phyloP scores from a whole-genome alignment of 1,140 invertebrate genomes.

The Epicauta chinensis region DNA sequence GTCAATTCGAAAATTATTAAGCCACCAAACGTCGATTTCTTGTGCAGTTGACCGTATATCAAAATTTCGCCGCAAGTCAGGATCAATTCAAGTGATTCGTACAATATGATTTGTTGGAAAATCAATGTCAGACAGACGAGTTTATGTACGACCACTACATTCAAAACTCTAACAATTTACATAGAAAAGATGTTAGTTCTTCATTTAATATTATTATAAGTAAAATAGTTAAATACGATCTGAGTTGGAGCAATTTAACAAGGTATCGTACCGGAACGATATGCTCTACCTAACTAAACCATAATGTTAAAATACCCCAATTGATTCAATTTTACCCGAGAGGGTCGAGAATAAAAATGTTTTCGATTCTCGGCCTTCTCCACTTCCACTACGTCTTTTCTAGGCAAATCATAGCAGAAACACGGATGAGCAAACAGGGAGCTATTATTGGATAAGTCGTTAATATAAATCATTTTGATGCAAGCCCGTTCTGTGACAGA shows the following conservation, averaged over 20 bases:
- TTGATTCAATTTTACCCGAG: conserved; percentile 34
- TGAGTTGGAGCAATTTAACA: conserved; percentile 19
- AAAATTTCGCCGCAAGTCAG: too few species aligned
- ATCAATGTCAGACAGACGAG: too few species aligned
- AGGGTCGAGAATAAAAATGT: conserved; percentile 31
- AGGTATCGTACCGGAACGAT: conserved; percentile 23
- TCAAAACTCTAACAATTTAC: too few species aligned
- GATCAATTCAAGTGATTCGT: too few species aligned
- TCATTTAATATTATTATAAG: conserved; percentile 1
- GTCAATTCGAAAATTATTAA: too few species aligned
- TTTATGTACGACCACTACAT: too few species aligned
- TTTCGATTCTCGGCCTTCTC: conserved; percentile 13
- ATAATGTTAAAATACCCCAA: conserved; percentile 31
- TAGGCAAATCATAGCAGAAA: conserved; percentile 29
- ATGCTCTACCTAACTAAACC: conserved; percentile 25
- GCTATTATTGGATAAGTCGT: conserved; percentile 35
- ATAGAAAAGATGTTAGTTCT: conserved; percentile 20
- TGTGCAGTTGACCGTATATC: too few species aligned
- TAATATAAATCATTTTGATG: conserved; percentile 36
- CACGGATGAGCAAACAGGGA: conserved; percentile 35
- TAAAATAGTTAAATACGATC: conserved; percentile 6
- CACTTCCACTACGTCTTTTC: conserved; percentile 11
- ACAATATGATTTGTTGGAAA: too few species aligned
- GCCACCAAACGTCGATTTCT: too few species aligned
- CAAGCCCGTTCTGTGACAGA: background rate